Evolutionary conservation across 2,888 invertebrate genomes (phyloP).

Genomic region (Tetanocera ferruginea): DNA sequence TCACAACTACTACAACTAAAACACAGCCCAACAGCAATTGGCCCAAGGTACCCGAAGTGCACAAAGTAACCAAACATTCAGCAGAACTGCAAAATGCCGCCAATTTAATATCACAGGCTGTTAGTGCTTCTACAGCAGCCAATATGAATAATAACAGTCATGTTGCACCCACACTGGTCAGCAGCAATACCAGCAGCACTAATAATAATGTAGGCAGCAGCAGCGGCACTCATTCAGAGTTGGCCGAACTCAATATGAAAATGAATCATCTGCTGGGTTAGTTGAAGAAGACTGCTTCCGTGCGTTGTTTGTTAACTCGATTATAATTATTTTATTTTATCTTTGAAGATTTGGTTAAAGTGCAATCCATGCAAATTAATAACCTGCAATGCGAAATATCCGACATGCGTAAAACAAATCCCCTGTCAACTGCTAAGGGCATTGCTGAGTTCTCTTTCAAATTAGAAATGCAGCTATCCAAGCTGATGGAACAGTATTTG

Average conservation of each 20-base stretch:
- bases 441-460: slow-evolving; percentile 64
- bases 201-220: slow-evolving; percentile 43
- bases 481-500: slow-evolving; percentile 68
- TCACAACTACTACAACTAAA: slow-evolving; percentile 43
- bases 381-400: slow-evolving; percentile 68
- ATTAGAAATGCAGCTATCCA: slow-evolving; percentile 66
- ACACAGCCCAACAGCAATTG: slow-evolving; percentile 51
- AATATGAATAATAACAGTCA: slow-evolving; percentile 46
- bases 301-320: neutral
- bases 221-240: slow-evolving; percentile 44
- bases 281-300: neutral
- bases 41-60: slow-evolving; percentile 60
- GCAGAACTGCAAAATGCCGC: slow-evolving; percentile 65
- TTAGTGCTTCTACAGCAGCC: slow-evolving; percentile 52
- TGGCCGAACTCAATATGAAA: slow-evolving; percentile 59
- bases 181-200: slow-evolving; percentile 37
- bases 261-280: slow-evolving; percentile 66
- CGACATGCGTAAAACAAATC: slow-evolving; percentile 59
- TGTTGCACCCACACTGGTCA: slow-evolving; percentile 44
- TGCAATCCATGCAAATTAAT: slow-evolving; percentile 71
- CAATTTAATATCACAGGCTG: slow-evolving; percentile 66
- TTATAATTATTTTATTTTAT: neutral
- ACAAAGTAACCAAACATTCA: slow-evolving; percentile 63
- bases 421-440: slow-evolving; percentile 53
- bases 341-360: slow-evolving; percentile 70